Evolutionary conservation across 2,888 invertebrate genomes (phyloP).

Genomic region (Papilio demoleus): DNA sequence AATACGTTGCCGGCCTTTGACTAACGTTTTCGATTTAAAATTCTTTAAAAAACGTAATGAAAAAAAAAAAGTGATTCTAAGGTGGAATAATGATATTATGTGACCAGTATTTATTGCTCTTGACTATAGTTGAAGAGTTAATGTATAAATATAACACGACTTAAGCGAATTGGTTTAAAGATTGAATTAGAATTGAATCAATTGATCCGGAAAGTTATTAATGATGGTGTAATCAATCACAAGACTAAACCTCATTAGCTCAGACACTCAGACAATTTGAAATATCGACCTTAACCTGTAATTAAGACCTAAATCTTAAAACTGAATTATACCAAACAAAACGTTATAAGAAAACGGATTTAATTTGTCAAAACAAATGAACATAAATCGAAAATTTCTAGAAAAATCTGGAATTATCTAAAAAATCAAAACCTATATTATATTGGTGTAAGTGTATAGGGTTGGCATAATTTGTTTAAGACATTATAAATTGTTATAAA

Average conservation of each 20-base stretch:
- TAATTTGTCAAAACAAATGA: no score
- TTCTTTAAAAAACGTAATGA: no score
- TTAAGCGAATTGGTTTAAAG: slow-evolving; percentile 49
- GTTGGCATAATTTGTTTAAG: not conserved
- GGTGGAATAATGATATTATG: no score
- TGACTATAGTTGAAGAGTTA: no score
- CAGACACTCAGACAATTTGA: slow-evolving; percentile 43
- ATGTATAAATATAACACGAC: not conserved
- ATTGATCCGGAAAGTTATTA: slow-evolving; percentile 54
- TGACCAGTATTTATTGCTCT: no score
- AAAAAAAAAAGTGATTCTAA: no score
- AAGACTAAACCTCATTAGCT: slow-evolving; percentile 49
- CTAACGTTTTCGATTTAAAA: no score
- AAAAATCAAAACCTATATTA: no score
- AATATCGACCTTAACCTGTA: slow-evolving; percentile 32
- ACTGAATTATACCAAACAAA: not conserved
- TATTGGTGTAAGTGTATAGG: not conserved
- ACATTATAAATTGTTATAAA: not conserved
- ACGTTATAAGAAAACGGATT: no score
- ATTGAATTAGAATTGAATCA: slow-evolving; percentile 56
- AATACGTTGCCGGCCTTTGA: no score
- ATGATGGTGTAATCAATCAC: slow-evolving; percentile 54
- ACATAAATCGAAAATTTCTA: no score
- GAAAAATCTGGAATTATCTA: no score
- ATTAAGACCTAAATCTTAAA: slow-evolving; percentile 26